Conservation (phyloP, 2,888 invertebrate species). For the Andrena haemorrhoa region DNA sequence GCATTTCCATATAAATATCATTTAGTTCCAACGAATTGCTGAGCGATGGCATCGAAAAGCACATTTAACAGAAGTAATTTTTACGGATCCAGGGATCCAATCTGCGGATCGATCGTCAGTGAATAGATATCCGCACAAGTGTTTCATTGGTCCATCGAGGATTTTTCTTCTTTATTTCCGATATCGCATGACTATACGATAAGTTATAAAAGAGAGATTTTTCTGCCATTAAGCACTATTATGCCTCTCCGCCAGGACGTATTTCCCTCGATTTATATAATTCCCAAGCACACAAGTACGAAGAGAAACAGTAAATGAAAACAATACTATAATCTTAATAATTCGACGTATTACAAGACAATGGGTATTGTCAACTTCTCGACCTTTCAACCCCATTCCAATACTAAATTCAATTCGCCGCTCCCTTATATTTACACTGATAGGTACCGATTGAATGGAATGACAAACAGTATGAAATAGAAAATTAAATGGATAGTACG, state of each 20-base stretch:
- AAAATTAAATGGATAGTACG: no score
- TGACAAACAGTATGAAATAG: no score
- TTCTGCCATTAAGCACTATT: neutral
- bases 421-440: no score
- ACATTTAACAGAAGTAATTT: conserved; percentile 4
- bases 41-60: neutral
- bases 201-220: conserved; percentile 24
- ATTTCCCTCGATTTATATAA: conserved; percentile 19
- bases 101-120: neutral
- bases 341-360: no score
- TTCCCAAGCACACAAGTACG: neutral
- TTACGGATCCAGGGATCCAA: neutral
- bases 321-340: no score
- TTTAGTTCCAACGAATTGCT: neutral
- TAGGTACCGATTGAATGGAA: no score
- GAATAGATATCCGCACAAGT: neutral
- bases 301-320: neutral
- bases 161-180: neutral
- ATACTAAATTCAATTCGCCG: no score
- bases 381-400: no score
- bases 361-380: no score
- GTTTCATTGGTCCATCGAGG: conserved; percentile 28
- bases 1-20: neutral
- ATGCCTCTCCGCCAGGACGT: neutral
- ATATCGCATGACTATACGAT: conserved; percentile 19